Conservation (phyloP, 2,888 invertebrate species). For the Toxonevra muliebris region DNA sequence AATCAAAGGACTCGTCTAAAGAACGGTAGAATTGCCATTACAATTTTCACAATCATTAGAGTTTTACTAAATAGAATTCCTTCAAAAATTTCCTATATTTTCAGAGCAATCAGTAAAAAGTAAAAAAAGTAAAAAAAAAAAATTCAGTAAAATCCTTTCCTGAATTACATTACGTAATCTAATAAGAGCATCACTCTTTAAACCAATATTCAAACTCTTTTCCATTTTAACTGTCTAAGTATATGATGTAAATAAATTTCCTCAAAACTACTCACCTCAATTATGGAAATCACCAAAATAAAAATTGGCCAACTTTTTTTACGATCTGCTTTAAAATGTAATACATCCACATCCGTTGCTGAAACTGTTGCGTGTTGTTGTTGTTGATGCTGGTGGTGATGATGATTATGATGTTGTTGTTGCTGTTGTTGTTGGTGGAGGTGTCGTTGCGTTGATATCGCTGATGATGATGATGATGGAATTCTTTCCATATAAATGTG, state of each 20-base stretch:
- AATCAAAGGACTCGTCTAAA: too few relatives aligned
- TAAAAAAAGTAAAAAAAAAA: too few relatives aligned
- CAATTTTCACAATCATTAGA: too few relatives aligned
- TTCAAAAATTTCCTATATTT: too few relatives aligned
- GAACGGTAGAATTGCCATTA: too few relatives aligned
- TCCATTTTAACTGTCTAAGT: too few relatives aligned
- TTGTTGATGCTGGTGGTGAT: slow-evolving; percentile 28
- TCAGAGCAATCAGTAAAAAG: too few relatives aligned
- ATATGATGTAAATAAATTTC: not conserved
- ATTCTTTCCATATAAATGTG: slow-evolving; percentile 58
- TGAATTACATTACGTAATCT: too few relatives aligned
- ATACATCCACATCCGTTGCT: slow-evolving; percentile 37
- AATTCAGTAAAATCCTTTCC: too few relatives aligned
- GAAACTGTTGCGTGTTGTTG: slow-evolving; percentile 4
- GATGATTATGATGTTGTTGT: slow-evolving; percentile 28
- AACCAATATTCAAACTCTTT: too few relatives aligned
- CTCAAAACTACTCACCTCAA: slow-evolving; percentile 53
- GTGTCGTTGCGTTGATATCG: slow-evolving; percentile 27
- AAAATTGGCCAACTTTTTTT: slow-evolving; percentile 59
- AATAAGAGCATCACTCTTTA: too few relatives aligned
- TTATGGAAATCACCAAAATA: slow-evolving; percentile 57
- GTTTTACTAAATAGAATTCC: too few relatives aligned
- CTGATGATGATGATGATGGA: slow-evolving; percentile 3
- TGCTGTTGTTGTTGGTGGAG: slow-evolving; percentile 26
- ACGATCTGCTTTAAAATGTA: slow-evolving; percentile 53